Base-by-base conservation (phyloP, 2,888 invertebrate species). In the Rhopalosiphum nymphaeae region DNA sequence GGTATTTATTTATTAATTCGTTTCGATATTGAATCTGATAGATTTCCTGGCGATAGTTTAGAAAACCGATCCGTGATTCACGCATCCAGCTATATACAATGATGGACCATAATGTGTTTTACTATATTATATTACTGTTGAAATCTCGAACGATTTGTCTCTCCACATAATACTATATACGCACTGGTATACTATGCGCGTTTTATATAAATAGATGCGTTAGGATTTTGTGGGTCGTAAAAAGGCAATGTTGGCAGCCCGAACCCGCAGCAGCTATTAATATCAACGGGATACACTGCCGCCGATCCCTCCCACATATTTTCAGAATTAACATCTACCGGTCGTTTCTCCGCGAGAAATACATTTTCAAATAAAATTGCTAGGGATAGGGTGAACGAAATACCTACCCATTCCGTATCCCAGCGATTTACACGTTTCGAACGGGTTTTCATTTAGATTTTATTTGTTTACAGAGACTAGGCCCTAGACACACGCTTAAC, bases 181-280 rank as follows among this genome's bases (percentile, higher is more conserved):
- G 78, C 36, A 78, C 78, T 89, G 78, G 42, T 56, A 44, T 78
- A 78, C 78, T 78, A 78, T 46, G 89, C 56, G 21, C 42, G 89
- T 87, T 42, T 78, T 94, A 87, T 94, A 94, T 91, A 94, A 94
- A 94, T 94, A 94, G 94, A 94, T 29, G 91, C 29, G 44, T 87
- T 53, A 61, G 49, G 94, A 94, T 90, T 90, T 94, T 94, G 94
- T 94, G 94, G 90, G 90, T 94, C 94, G 94, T 94, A 90, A 94
- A 94, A 94, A 94, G 94, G 94, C 94, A 91, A 94, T 94, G 94
- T 94, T 94, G 94, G 94, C 94, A 90, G 86, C 29, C 91, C 90
- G 91, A 44, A 86, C 86, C 86, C 61, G 36, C 94, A 86, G 94
- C 94, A 44, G 67, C 94, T 94, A 94, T 91, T 91, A 87, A 94